Evolutionary conservation across 2,888 invertebrate genomes (phyloP), one percentile per base, ranked within the genome.

Genomic region (Acanthoscelides obtectus): DNA sequence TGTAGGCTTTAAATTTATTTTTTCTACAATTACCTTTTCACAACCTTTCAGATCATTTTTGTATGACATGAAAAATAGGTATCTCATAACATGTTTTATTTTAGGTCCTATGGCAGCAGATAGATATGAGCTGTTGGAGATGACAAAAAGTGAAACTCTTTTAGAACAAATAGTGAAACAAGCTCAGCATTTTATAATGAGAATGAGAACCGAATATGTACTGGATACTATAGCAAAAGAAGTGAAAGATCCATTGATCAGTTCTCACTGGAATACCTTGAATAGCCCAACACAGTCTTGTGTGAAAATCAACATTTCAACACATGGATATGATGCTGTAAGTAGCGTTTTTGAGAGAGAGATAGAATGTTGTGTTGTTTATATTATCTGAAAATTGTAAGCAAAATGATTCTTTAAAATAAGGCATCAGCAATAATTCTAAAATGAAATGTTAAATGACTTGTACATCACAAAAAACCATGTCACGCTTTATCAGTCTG

Each of bases 101-200:
- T 1, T 78, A 89, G 90, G 96, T 0, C 98, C 98, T 0, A 92
- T 92, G 85, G 97, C 97, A 0, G 93, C 94, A 0, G 96, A 96
- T 84, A 89, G 96, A 21, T 90, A 94, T 80, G 95, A 96, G 78
- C 87, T 98, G 0, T 82, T 96, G 1, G 95, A 96, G 81, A 96
- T 97, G 94, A 93, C 94, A 22, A 94, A 95, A 82, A 91, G 94
- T 72, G 95, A 97, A 84, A 96, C 96, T 0, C 88, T 98, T n/a
- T 86, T 98, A 27, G 97, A 98, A 82, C 97, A 98, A 87, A 97
- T 98, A 70, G 97, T 98, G 73, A 93, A 95, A 77, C 98, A 98
- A 84, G 96, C 97, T 0, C 97, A 97, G 82, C 98, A 98, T 83
- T 96, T 95, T 83, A 96, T 97, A 77, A 93, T 98, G 91, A 88